phyloP scores from a whole-genome alignment of 2,113 vertebrate genomes.

The Antennarius striatus region DNA sequence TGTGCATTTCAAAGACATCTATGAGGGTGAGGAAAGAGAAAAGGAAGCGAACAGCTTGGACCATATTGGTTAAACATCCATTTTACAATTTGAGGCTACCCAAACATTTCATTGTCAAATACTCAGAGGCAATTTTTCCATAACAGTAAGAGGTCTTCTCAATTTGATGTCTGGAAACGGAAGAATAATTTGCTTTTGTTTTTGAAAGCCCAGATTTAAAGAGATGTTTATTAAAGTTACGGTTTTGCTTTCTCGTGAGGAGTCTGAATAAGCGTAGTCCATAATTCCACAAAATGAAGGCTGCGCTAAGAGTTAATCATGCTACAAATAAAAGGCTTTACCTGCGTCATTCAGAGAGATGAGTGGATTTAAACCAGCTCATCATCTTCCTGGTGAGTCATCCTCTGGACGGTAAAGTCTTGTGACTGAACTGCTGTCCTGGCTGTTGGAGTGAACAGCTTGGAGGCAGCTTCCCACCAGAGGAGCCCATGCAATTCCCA shows the following conservation, averaged over 20 bases:
- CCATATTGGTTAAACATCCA: slow-evolving; percentile 20
- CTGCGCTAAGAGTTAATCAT: background rate
- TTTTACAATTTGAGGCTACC: slow-evolving; percentile 37
- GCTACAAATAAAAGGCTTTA: background rate
- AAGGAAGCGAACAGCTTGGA: slow-evolving; percentile 11
- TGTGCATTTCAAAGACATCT: background rate
- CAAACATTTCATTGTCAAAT: slow-evolving; percentile 7
- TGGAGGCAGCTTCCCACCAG: slow-evolving; percentile 46
- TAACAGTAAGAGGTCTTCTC: background rate
- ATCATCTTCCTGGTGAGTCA: slow-evolving; percentile 15
- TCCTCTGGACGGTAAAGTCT: slow-evolving; percentile 7
- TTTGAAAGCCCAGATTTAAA: background rate
- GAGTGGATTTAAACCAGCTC: slow-evolving; percentile 5
- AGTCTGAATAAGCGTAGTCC: background rate
- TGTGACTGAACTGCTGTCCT: slow-evolving; percentile 17
- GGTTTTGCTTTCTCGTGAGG: no score
- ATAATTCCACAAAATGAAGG: background rate
- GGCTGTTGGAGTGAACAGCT: slow-evolving; percentile 26
- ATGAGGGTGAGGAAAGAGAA: slow-evolving; percentile 11
- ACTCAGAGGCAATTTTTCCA: slow-evolving; percentile 3
- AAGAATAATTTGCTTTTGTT: slow-evolving; percentile 3
- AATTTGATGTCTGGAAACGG: background rate
- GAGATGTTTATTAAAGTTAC: background rate
- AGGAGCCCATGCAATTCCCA: slow-evolving; percentile 37
- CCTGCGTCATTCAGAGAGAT: background rate